Percentiles rank a stretch among this genome's conserved stretches.
These are phyloP conservation scores for Eriosoma lanigerum DNA, from an alignment of 1,140 invertebrate species.

Conservation along the genomic window DNA sequence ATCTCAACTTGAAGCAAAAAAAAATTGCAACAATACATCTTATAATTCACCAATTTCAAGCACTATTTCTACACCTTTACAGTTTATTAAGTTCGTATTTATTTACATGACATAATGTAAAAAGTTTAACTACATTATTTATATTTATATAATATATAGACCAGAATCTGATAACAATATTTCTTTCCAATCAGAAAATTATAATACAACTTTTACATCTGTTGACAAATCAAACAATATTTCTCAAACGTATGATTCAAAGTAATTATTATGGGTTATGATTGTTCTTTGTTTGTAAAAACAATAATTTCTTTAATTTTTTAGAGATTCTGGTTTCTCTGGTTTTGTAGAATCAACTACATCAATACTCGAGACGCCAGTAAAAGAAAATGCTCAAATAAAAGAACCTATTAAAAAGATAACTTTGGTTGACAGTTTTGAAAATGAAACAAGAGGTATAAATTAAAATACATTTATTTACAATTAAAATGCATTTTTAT, in stretches of 20 bases:
- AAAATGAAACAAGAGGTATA: conserved; percentile 30
- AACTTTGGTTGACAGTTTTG: conserved; percentile 3
- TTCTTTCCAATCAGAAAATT: conserved; percentile 24
- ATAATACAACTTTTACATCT: not conserved
- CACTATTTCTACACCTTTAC: not conserved
- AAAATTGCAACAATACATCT: not conserved
- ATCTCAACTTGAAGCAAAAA: conserved; percentile 50
- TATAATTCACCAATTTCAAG: not conserved
- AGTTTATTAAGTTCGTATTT: conserved; percentile 33
- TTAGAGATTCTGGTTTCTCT: conserved; percentile 37
- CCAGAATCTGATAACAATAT: not conserved
- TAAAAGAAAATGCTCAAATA: not conserved
- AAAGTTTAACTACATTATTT: too few species aligned
- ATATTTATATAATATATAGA: too few species aligned
- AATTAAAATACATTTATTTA: not conserved
- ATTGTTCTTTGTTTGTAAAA: not conserved
- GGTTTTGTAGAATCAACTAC: not conserved
- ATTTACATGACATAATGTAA: too few species aligned
- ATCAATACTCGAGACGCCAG: not conserved
- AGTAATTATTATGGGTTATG: not conserved
- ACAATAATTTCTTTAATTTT: not conserved
- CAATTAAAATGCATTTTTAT: not conserved
- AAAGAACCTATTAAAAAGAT: conserved; percentile 42
- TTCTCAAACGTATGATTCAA: conserved; percentile 12
- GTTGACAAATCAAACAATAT: conserved; percentile 16